Conservation (phyloP, 2,888 invertebrate genomes). For the Synanthedon vespiformis region DNA sequence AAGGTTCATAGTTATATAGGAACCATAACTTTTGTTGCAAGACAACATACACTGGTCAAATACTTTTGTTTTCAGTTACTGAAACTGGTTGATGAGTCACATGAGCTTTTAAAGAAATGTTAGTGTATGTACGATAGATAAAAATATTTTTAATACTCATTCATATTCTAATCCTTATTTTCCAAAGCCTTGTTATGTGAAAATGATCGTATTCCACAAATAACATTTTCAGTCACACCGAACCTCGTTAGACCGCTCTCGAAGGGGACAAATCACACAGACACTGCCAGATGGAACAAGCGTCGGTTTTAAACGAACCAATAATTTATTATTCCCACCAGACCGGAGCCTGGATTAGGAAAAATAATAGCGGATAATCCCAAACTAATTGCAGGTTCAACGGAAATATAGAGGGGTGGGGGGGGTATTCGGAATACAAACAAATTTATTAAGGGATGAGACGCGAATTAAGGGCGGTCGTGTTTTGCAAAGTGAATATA, state of each 20-base stretch:
- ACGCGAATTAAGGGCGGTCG: not conserved
- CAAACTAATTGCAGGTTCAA: not conserved
- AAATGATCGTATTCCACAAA: too few relatives aligned
- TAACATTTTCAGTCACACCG: slow-evolving; percentile 21
- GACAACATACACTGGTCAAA: too few relatives aligned
- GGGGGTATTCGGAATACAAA: not conserved
- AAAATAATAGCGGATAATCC: slow-evolving; percentile 30
- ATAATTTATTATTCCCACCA: slow-evolving; percentile 31
- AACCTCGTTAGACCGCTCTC: slow-evolving; percentile 23
- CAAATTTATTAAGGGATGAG: not conserved
- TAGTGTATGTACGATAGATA: too few relatives aligned
- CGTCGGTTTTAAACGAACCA: slow-evolving; percentile 19
- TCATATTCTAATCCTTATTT: too few relatives aligned
- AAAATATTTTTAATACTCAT: too few relatives aligned
- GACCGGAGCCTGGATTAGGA: slow-evolving; percentile 23
- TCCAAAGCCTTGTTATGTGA: too few relatives aligned
- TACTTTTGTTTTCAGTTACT: too few relatives aligned
- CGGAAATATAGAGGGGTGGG: not conserved
- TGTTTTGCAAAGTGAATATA: not conserved
- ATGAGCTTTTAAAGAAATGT: too few relatives aligned
- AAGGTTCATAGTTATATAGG: too few relatives aligned
- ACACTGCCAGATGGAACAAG: slow-evolving; percentile 23
- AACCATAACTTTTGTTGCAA: too few relatives aligned
- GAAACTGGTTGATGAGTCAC: too few relatives aligned
- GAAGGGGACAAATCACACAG: slow-evolving; percentile 19